Conservation (phyloP, 1,140 invertebrate species). For the Panagrolaimus sp. region DNA sequence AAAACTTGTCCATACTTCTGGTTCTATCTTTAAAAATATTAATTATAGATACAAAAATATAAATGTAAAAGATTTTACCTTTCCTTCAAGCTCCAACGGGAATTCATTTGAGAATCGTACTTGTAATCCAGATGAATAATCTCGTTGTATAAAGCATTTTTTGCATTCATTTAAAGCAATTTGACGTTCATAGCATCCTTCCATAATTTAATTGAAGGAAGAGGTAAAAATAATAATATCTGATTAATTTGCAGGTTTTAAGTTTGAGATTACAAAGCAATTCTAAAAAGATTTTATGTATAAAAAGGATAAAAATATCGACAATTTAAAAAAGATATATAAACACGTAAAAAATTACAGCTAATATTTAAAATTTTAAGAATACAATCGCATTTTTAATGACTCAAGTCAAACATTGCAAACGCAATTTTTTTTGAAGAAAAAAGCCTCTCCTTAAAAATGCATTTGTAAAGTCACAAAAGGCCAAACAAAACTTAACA, state of each 20-base stretch:
- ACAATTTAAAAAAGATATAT: too few relatives aligned
- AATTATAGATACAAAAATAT: background rate
- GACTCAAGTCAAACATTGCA: too few relatives aligned
- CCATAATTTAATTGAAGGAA: background rate
- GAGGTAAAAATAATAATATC: background rate
- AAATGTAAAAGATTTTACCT: background rate
- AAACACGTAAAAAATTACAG: too few relatives aligned
- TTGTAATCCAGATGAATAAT: background rate
- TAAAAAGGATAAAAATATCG: too few relatives aligned
- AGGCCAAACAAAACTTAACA: too few relatives aligned
- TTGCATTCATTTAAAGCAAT: slow-evolving; percentile 11
- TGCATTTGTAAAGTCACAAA: too few relatives aligned
- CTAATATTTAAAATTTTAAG: too few relatives aligned
- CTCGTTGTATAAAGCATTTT: slow-evolving; percentile 8
- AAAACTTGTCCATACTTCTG: slow-evolving; percentile 9
- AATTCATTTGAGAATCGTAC: slow-evolving; percentile 2
- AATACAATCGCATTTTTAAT: too few relatives aligned
- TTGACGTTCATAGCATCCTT: slow-evolving; percentile 9
- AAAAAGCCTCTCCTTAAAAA: too few relatives aligned
- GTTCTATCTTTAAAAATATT: background rate
- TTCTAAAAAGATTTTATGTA: too few relatives aligned
- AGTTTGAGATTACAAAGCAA: background rate
- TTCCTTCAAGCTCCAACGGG: background rate
- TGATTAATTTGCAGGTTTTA: background rate
- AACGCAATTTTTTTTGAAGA: too few relatives aligned